These are phyloP conservation scores for Anoplolepis gracilipes DNA, from an alignment of 1,140 invertebrate species.

Conservation along the genomic window DNA sequence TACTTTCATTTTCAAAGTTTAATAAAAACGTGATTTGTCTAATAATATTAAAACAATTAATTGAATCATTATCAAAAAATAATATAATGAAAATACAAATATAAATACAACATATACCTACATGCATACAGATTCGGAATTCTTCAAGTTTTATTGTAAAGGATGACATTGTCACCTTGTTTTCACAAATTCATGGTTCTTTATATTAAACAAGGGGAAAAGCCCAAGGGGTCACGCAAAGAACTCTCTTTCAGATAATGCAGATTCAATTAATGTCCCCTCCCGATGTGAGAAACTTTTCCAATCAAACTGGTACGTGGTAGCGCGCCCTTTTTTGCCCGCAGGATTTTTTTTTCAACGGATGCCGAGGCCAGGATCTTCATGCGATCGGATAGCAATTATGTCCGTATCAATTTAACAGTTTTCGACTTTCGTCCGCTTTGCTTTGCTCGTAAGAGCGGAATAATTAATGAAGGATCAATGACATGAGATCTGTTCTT, in stretches of 20 bases:
- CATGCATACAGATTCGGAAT: neutral
- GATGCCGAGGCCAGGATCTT: neutral
- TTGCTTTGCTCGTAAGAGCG: neutral
- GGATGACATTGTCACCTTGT: slow-evolving; percentile 2
- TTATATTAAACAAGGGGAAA: neutral
- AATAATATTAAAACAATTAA: slow-evolving; percentile 21
- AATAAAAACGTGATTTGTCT: slow-evolving; percentile 10
- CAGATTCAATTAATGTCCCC: slow-evolving; percentile 78
- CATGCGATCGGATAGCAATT: slow-evolving; percentile 44
- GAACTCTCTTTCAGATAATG: slow-evolving; percentile 65
- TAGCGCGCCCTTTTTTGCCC: slow-evolving; percentile 57
- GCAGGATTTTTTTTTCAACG: slow-evolving; percentile 36
- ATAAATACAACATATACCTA: neutral
- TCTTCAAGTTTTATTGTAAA: neutral
- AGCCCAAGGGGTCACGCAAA: neutral
- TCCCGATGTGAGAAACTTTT: slow-evolving; percentile 77
- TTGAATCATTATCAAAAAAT: neutral
- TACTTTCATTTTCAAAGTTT: slow-evolving; percentile 3
- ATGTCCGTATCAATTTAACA: slow-evolving; percentile 54
- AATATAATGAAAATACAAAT: neutral
- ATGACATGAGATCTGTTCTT: neutral
- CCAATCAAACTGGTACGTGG: slow-evolving; percentile 76
- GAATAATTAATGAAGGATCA: slow-evolving; percentile 42
- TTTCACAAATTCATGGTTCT: slow-evolving; percentile 16
- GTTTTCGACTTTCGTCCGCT: slow-evolving; percentile 38